Percentiles rank a stretch among this genome's conserved stretches.
These are phyloP conservation scores for Agapornis canus DNA, from an alignment of 2,797 vertebrate species.

Conservation along the genomic window DNA sequence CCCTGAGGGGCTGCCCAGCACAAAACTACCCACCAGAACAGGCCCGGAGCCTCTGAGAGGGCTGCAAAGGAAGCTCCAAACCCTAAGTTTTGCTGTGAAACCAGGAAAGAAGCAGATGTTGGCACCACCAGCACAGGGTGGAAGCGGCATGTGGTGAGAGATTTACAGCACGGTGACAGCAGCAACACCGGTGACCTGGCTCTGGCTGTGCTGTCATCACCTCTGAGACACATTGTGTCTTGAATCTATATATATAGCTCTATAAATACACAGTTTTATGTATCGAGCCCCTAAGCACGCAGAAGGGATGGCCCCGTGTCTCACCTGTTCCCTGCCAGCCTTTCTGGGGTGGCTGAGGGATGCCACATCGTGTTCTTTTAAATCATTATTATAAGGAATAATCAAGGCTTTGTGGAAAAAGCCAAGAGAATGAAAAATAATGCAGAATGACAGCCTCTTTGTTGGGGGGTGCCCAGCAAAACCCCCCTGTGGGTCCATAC, in stretches of 20 bases:
- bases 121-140: fast-evolving
- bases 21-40: fast-evolving
- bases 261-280: neutral
- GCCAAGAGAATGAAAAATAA: neutral
- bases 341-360: fast-evolving
- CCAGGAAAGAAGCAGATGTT: fast-evolving
- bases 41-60: fast-evolving
- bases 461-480: neutral
- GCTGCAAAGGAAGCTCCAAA: neutral
- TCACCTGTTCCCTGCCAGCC: fast-evolving
- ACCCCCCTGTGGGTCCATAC: fast-evolving
- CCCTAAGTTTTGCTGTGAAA: fast-evolving
- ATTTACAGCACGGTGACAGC: fast-evolving
- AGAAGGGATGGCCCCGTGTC: neutral
- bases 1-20: fast-evolving
- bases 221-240: neutral
- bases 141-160: fast-evolving
- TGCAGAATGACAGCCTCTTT: neutral
- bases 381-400: neutral
- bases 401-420: neutral
- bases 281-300: fast-evolving
- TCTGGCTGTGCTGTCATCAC: fast-evolving
- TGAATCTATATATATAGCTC: neutral
- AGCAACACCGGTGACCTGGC: fast-evolving
- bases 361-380: fast-evolving